Evolutionary conservation across 2,113 vertebrate genomes (phyloP).

Genomic region (Erinaceus europaeus): DNA sequence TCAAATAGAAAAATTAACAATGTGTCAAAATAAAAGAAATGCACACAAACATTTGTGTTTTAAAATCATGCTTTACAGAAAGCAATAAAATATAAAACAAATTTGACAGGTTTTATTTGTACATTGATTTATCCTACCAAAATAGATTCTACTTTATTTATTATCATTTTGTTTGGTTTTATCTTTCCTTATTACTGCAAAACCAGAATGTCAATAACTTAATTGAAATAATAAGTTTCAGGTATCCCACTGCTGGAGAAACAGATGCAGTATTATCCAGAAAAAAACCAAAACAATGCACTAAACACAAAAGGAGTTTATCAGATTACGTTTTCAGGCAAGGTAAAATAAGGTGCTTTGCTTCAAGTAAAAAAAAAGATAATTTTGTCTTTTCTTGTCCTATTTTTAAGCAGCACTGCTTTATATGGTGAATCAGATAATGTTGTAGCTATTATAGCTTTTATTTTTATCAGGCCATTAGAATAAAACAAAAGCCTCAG

Average conservation of each 20-base stretch:
- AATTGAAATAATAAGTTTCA: slow-evolving; percentile 58
- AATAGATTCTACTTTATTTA: slow-evolving; percentile 5
- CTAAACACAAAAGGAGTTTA: slow-evolving; percentile 17
- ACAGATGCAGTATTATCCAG: not conserved
- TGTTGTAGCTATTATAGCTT: slow-evolving; percentile 72
- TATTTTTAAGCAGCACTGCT: slow-evolving; percentile 48
- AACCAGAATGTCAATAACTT: slow-evolving; percentile 2
- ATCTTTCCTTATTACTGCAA: slow-evolving; percentile 28
- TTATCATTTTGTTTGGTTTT: slow-evolving; percentile 26
- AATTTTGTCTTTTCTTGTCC: slow-evolving; percentile 43
- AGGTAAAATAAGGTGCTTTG: slow-evolving; percentile 60
- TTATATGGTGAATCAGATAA: slow-evolving; percentile 63
- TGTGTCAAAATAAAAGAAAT: not conserved
- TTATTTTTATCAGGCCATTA: slow-evolving; percentile 66
- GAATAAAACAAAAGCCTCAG: slow-evolving; percentile 64
- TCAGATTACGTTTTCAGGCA: slow-evolving; percentile 62
- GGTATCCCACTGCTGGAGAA: not conserved
- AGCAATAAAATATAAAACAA: not conserved
- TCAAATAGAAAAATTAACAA: not conserved
- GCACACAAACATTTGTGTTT: not conserved
- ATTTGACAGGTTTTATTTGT: not conserved
- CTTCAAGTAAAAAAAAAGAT: slow-evolving; percentile 51
- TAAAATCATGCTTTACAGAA: not conserved
- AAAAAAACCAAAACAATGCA: slow-evolving; percentile 55
- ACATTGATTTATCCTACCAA: slow-evolving; percentile 20